Base-by-base conservation (phyloP, 2,888 invertebrate species). In the Fissipunctia ypsillon region DNA sequence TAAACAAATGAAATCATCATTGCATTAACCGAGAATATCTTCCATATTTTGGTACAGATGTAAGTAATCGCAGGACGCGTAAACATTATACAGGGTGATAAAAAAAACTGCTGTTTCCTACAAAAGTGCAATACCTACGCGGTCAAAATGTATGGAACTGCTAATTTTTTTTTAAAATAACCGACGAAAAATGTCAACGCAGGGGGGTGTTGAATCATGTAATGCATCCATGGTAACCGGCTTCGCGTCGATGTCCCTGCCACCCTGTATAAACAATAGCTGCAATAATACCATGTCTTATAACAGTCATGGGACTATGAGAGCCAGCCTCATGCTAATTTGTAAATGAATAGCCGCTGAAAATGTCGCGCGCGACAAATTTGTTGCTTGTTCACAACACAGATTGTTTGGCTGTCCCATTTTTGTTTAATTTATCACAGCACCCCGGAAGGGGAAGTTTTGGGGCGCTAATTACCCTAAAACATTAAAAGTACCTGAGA, bases 341-440 rank as follows among this genome's bases (percentile, higher is more conserved):
- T 69, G 43, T 25, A 75, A 83, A 86, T 80, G 80, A 86, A 86
- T 81, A 80, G 80, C 74, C 70, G 60, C 35, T 81, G 70, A 82
- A 82, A 85, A 84, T 80, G 83, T 80, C 84, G 84, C 83, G 85
- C 81, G 81, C 87, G 86, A 81, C 85, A 87, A 90, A 88, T 90
- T 87, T 85, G 86, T 86, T 78, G 85, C 87, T 90, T 88, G 88
- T 90, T 90, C 87, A 86, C 85, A 79, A 84, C 88, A 69, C 90
- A 90, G 90, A 90, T 88, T 89, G 88, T 90, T 89, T 86, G 86
- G 86, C 87, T 89, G 90, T 88, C 84, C 88, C 86, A 90, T 91
- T 91, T 91, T 90, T 91, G 90, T 90, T 87, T 88, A 90, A 91
- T 90, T 90, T 90, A 91, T 91, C 69, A 87, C 74, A 77, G 80